phyloP scores from a whole-genome alignment of 1,140 invertebrate species.

The Drosophila murphyi region DNA sequence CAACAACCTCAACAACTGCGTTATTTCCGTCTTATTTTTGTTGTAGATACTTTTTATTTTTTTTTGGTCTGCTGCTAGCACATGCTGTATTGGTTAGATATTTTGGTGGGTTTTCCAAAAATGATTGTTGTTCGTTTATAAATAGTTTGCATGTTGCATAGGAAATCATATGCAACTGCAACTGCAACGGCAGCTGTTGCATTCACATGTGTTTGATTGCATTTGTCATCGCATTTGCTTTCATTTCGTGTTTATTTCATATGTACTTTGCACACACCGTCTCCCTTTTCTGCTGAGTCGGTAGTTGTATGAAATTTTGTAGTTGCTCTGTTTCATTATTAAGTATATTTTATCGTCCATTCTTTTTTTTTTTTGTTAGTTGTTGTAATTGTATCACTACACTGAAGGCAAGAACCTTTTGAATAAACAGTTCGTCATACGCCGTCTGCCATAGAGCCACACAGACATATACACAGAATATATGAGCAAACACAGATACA shows the following conservation, averaged over 20 bases:
- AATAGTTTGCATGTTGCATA: conserved; percentile 35
- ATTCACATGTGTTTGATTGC: conserved; percentile 37
- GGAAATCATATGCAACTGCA: conserved; percentile 7
- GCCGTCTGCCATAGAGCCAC: conserved; percentile 17
- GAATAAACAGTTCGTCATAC: conserved; percentile 61
- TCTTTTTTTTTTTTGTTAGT: conserved; percentile 35
- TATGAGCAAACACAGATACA: conserved; percentile 8
- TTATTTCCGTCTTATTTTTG: conserved; percentile 71
- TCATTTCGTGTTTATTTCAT: conserved; percentile 21
- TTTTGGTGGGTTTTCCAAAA: conserved; percentile 37
- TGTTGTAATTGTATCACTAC: conserved; percentile 73
- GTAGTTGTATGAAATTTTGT: conserved; percentile 30
- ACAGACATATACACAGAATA: conserved; percentile 12
- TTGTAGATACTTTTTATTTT: conserved; percentile 53
- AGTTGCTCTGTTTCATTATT: conserved; percentile 29
- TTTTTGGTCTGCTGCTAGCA: conserved; percentile 9
- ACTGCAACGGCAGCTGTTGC: conserved; percentile 11
- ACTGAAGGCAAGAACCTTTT: conserved; percentile 76
- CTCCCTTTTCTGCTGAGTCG: conserved; percentile 66
- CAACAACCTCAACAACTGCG: conserved; percentile 44
- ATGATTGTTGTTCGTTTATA: conserved; percentile 26
- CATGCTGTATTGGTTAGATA: conserved; percentile 43
- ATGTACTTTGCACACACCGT: conserved; percentile 36
- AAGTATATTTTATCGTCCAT: conserved; percentile 38
- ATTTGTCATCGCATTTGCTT: conserved; percentile 44